A percentile compares a stretch with the other conserved stretches of the same genome.
Evolutionary conservation across 2,888 invertebrate species (phyloP).

Genomic region (Dexiosoma caninum): DNA sequence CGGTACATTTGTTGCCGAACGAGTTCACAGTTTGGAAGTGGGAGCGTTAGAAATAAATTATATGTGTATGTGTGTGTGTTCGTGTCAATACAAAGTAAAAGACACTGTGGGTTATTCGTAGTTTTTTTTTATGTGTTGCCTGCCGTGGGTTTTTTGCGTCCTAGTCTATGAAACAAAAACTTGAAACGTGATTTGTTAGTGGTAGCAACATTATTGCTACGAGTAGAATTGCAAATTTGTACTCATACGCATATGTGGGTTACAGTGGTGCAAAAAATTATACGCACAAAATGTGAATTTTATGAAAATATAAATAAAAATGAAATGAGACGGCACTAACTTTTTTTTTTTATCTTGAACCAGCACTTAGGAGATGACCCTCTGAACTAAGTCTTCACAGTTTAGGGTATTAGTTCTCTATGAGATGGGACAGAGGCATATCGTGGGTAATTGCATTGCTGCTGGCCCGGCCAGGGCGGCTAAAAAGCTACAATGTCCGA

Average conservation of each 20-base stretch:
- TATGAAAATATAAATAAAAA: not conserved
- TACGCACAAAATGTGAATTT: not conserved
- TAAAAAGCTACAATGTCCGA: too few species aligned
- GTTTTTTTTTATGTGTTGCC: too few species aligned
- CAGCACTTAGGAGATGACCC: too few species aligned
- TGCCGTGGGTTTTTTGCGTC: not conserved
- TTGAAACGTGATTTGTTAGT: conserved; percentile 50
- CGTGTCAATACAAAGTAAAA: conserved; percentile 18
- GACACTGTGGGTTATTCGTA: conserved; percentile 20
- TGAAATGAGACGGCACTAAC: too few species aligned
- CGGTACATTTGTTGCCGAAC: conserved; percentile 3
- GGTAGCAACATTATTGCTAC: conserved; percentile 13
- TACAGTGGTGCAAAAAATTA: not conserved
- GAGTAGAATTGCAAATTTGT: too few species aligned
- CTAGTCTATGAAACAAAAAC: conserved; percentile 41
- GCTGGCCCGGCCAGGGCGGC: too few species aligned
- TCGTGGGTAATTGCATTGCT: too few species aligned
- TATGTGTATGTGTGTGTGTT: not conserved
- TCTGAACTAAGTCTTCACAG: too few species aligned
- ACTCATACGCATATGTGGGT: not conserved
- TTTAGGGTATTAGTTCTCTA: too few species aligned
- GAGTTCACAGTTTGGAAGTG: not conserved
- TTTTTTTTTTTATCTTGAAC: too few species aligned
- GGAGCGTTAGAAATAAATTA: not conserved
- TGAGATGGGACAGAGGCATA: too few species aligned